Evolutionary conservation across 2,113 vertebrate genomes (phyloP).

Genomic region (Tauraco erythrolophus): DNA sequence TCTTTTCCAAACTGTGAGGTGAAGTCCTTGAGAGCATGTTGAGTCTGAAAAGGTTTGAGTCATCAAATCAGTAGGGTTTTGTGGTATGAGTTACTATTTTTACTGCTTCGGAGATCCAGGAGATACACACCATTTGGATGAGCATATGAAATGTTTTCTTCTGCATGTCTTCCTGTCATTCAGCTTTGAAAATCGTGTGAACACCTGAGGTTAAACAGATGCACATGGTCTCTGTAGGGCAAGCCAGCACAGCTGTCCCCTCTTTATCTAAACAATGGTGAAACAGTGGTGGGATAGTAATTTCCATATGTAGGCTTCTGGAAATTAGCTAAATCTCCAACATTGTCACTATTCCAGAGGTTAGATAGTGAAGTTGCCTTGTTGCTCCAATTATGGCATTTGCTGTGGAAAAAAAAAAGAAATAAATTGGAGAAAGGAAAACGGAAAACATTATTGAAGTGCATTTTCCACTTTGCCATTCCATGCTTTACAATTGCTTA

Average conservation of each 20-base stretch:
- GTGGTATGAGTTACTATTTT: background rate
- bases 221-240: background rate
- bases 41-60: background rate
- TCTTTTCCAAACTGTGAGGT: background rate
- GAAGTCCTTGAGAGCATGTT: background rate
- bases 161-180: background rate
- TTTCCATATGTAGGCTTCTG: background rate
- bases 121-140: background rate
- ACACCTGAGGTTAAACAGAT: background rate
- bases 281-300: background rate
- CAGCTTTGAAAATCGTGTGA: background rate
- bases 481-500: slow-evolving; percentile 57
- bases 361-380: slow-evolving; percentile 13
- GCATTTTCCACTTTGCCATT: slow-evolving; percentile 51
- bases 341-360: slow-evolving; percentile 2
- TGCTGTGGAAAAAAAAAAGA: background rate
- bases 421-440: background rate
- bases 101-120: background rate
- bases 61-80: accelerated
- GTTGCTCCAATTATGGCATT: background rate
- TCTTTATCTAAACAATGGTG: background rate
- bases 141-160: background rate
- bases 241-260: background rate
- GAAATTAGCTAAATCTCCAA: background rate
- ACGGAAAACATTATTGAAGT: slow-evolving; percentile 43